Conservation (phyloP, 2,797 vertebrate species). For the Anableps anableps region DNA sequence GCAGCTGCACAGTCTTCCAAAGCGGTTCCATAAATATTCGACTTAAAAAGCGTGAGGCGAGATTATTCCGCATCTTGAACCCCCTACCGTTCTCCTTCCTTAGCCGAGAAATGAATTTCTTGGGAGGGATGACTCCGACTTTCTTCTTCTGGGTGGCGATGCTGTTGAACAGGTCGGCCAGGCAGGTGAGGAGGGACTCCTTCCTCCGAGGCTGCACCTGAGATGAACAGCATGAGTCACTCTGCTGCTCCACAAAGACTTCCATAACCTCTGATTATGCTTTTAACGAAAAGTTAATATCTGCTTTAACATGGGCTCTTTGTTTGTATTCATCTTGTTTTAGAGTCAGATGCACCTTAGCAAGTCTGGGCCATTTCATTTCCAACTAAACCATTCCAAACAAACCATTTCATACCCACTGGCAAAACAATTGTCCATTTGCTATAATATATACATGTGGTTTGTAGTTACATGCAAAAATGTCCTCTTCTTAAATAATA, state of each 20-base stretch:
- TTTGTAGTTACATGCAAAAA: no score
- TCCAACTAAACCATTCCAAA: no score
- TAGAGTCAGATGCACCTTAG: background rate
- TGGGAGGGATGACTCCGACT: constrained; percentile 93
- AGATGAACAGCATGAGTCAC: background rate
- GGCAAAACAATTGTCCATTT: no score
- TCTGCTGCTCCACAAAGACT: background rate
- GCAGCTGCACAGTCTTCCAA: constrained; percentile 16
- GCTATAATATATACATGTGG: no score
- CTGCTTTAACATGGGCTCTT: background rate
- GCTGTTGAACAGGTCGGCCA: constrained; percentile 94
- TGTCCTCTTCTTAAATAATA: no score
- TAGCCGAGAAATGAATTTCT: constrained; percentile 93
- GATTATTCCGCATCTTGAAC: background rate
- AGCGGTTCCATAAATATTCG: background rate
- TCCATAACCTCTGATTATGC: background rate
- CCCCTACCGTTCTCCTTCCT: constrained; percentile 92
- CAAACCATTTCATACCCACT: no score
- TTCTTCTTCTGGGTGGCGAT: constrained; percentile 96
- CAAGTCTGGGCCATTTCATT: background rate
- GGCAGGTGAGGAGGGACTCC: constrained; percentile 92
- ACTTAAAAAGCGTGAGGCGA: background rate
- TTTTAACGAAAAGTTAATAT: background rate
- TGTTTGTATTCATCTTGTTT: background rate
- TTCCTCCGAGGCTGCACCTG: constrained; percentile 90